A percentile compares a stretch with the other conserved stretches of the same genome.
Conservation (phyloP, 2,888 invertebrate species). For the Macaria liturata region DNA sequence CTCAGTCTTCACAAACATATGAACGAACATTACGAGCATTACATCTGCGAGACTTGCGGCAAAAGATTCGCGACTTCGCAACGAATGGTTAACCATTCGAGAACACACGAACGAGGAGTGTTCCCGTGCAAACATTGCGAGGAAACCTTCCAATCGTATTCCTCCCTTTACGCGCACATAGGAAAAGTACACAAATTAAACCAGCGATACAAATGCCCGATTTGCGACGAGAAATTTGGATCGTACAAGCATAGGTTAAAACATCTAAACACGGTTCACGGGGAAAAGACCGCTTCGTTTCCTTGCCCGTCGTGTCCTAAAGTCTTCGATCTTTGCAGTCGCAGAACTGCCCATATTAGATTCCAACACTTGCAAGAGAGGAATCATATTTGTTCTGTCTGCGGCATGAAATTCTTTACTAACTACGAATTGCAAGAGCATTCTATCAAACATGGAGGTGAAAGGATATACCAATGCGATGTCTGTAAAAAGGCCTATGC, state of each 20-base stretch:
- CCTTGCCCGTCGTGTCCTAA: constrained; percentile 71
- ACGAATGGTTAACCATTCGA: constrained; percentile 68
- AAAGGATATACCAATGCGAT: constrained; percentile 80
- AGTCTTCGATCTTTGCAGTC: constrained; percentile 71
- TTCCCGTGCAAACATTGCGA: constrained; percentile 71
- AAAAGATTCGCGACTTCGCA: constrained; percentile 71
- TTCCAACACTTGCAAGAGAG: constrained; percentile 73
- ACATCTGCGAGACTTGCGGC: constrained; percentile 75
- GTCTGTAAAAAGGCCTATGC: constrained; percentile 79
- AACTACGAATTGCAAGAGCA: constrained; percentile 82
- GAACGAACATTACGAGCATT: constrained; percentile 75
- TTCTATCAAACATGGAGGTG: constrained; percentile 79
- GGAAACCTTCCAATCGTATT: constrained; percentile 60
- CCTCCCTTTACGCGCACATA: constrained; percentile 64
- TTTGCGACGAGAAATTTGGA: constrained; percentile 72
- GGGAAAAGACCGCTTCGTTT: constrained; percentile 67
- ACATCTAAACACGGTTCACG: constrained; percentile 66
- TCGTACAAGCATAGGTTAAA: constrained; percentile 72
- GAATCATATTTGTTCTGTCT: constrained; percentile 76
- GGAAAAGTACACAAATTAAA: constrained; percentile 67
- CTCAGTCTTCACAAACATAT: constrained; percentile 73
- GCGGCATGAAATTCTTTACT: constrained; percentile 80
- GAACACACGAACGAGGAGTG: constrained; percentile 65
- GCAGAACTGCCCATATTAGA: constrained; percentile 68
- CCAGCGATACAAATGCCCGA: constrained; percentile 74